phyloP scores from a whole-genome alignment of 2,113 vertebrate genomes.

The Rhegmatorhina hoffmannsi region DNA sequence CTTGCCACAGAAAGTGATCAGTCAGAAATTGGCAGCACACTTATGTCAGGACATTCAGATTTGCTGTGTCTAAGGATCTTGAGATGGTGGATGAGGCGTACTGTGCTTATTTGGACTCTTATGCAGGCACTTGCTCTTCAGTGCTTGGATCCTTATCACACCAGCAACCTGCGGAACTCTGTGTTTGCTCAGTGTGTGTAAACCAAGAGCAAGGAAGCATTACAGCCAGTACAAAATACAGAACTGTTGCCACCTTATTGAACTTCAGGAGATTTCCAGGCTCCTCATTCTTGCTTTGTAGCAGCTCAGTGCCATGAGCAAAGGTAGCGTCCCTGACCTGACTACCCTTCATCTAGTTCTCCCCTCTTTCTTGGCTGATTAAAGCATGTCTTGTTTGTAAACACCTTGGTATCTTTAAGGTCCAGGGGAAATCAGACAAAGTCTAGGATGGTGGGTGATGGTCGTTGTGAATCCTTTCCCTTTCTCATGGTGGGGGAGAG shows the following conservation, averaged over 20 bases:
- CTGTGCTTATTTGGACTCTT: background rate
- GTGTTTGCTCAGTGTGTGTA: background rate
- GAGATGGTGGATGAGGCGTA: background rate
- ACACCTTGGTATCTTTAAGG: background rate
- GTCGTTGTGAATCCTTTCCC: background rate
- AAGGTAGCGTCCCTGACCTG: background rate
- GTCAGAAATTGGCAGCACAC: background rate
- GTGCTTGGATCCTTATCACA: background rate
- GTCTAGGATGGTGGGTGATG: background rate
- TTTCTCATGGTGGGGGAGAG: background rate
- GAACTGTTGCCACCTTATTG: background rate
- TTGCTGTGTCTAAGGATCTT: background rate
- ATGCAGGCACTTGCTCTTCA: fast-evolving
- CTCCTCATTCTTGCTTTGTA: background rate
- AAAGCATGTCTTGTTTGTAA: background rate
- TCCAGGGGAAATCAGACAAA: background rate
- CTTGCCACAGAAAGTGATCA: fast-evolving
- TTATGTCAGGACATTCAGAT: background rate
- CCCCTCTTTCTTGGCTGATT: background rate
- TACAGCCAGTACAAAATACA: background rate
- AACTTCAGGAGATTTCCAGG: background rate
- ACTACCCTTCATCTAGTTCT: background rate
- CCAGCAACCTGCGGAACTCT: background rate
- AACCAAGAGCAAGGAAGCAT: background rate
- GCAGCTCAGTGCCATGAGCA: background rate